Evolutionary conservation across 2,113 vertebrate genomes (phyloP), one percentile per base, ranked within the genome.

Genomic region (Trogon melanurus): DNA sequence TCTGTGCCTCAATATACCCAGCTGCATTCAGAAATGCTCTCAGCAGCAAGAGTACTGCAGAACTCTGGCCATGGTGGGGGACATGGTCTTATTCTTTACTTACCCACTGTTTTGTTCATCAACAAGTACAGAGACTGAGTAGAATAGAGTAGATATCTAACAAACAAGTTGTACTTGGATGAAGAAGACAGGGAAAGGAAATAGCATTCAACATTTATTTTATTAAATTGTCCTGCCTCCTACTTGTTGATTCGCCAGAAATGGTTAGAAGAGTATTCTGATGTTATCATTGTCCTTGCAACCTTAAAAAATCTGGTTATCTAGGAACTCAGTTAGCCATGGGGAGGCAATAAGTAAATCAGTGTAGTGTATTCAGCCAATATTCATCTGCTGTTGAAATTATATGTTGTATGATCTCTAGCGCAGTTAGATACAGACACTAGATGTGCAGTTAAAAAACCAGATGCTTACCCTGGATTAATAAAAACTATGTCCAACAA

Each of bases 381-480:
- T 53, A n/a, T 48, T 70, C n/a, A 92, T 65, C 23, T 36, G 73
- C 50, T 25, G 47, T 11, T 57, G 54, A 69, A 90, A 66, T 73
- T 70, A 48, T 6, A 76, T 3, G 15, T 60, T 25, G 41, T 70
- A 13, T 86, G 79, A 88, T 72, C 89, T 88, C 62, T 66, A 83
- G 64, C 3, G 9, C 75, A 79, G 72, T 53, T 38, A 92, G 75
- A 83, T 47, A 48, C 67, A 76, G 79, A 54, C 72, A 62, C 30
- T 80, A 21, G 36, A 69, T 54, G 51, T n/a, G 23, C 72, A 74
- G 75, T 91, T 88, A 80, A 78, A 80, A 78, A 96, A 92, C 89
- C 89, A 91, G 75, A 85, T 93, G 84, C 36, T 73, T 73, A n/a
- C 14, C n/a, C 20, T 61, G 80, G 88, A 88, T 61, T 90, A 92